Conservation (phyloP, 2,797 vertebrate species). For the Microctenopoma stevenorrisi region DNA sequence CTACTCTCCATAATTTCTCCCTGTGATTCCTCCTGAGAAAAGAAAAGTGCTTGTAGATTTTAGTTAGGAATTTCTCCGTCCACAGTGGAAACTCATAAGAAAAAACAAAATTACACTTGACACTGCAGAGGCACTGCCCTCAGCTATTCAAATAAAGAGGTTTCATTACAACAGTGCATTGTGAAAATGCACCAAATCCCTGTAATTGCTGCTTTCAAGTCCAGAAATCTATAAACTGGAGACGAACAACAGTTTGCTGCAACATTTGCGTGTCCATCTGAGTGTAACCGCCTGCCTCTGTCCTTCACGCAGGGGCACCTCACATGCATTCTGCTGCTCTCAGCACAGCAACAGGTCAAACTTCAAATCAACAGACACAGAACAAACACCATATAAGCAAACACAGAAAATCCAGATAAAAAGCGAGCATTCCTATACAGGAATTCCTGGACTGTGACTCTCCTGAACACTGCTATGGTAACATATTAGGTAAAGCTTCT, state of each 20-base stretch:
- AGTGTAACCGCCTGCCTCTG: constrained; percentile 24
- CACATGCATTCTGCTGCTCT: constrained; percentile 33
- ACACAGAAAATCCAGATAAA: constrained; percentile 54
- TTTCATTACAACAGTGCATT: neutral
- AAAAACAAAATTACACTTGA: constrained; percentile 43
- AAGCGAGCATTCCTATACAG: constrained; percentile 62
- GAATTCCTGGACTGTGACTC: constrained; percentile 42
- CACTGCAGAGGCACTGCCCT: constrained; percentile 18
- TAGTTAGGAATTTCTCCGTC: constrained; percentile 34
- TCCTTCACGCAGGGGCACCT: constrained; percentile 33
- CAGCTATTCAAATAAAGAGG: constrained; percentile 35
- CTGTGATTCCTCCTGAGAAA: constrained; percentile 10
- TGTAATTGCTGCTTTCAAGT: neutral
- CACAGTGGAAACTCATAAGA: constrained; percentile 37
- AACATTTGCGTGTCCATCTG: constrained; percentile 25
- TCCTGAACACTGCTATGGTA: constrained; percentile 5
- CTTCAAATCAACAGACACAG: constrained; percentile 68
- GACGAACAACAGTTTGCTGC: constrained; percentile 29
- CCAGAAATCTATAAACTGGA: neutral
- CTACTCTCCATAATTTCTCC: constrained; percentile 40
- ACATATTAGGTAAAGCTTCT: neutral
- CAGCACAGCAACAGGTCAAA: constrained; percentile 77
- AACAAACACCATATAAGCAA: constrained; percentile 72
- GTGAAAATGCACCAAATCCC: constrained; percentile 33
- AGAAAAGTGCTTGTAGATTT: constrained; percentile 18